A percentile compares a stretch with the other conserved stretches of the same genome.
Conservation (phyloP, 2,888 invertebrate genomes). For the Barypeithes pellucidus region DNA sequence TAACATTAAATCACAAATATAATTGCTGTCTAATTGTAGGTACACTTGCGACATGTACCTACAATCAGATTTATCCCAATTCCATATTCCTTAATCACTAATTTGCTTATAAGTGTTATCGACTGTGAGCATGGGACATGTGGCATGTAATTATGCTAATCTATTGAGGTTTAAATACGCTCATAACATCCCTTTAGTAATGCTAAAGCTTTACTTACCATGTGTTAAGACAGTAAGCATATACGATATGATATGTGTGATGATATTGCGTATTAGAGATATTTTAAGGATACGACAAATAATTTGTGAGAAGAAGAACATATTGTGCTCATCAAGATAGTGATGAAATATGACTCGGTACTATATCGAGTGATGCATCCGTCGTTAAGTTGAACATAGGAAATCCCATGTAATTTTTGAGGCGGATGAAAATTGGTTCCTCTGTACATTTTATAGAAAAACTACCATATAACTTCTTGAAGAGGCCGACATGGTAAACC, state of each 20-base stretch:
- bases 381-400: no score
- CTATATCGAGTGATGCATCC: no score
- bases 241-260: neutral
- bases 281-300: no score
- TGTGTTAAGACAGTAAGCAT: conserved; percentile 7
- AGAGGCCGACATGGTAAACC: no score
- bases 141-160: conserved; percentile 41
- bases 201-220: conserved; percentile 18
- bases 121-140: conserved; percentile 34
- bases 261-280: no score
- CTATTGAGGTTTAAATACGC: conserved; percentile 31
- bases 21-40: conserved; percentile 14
- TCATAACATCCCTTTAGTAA: conserved; percentile 14
- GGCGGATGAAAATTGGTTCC: no score
- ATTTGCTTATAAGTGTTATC: conserved; percentile 37
- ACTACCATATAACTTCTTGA: no score
- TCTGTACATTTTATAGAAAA: no score
- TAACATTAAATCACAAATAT: conserved; percentile 11
- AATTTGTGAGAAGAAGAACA: no score
- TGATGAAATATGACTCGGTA: no score
- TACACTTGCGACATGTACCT: conserved; percentile 14
- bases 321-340: no score
- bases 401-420: no score
- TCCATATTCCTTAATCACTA: conserved; percentile 36
- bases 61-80: conserved; percentile 31